These are phyloP conservation scores for Chamaea fasciata DNA, from an alignment of 2,113 vertebrate species.

Conservation along the genomic window DNA sequence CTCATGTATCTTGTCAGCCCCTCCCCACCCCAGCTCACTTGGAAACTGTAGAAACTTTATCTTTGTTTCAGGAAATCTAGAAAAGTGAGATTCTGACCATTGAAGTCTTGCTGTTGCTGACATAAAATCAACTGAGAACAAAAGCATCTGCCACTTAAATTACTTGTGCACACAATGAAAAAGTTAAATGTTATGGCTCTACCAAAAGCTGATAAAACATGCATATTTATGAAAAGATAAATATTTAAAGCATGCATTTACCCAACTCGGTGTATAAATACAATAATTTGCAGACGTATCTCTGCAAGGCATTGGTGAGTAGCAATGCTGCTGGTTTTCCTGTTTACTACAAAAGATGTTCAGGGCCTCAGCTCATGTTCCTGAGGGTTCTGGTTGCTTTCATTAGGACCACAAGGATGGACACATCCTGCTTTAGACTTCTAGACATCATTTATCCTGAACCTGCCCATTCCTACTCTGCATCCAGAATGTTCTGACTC, in stretches of 20 bases:
- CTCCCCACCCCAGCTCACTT: background rate
- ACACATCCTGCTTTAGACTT: background rate
- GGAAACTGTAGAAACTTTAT: background rate
- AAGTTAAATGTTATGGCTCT: background rate
- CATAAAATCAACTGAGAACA: background rate
- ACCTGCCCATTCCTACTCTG: background rate
- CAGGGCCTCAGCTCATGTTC: background rate
- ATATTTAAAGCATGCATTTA: constrained; percentile 32
- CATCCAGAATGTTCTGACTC: background rate
- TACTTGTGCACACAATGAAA: background rate
- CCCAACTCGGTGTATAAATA: background rate
- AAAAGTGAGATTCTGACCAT: background rate
- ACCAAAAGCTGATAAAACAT: background rate
- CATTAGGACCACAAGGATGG: background rate
- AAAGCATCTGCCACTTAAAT: background rate
- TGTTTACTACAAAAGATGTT: background rate
- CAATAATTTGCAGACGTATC: background rate
- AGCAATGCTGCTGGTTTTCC: background rate
- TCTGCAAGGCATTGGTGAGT: background rate
- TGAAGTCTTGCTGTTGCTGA: background rate
- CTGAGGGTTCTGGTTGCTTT: background rate
- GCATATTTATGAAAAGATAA: constrained; percentile 1
- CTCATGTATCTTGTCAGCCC: background rate
- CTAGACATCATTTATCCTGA: background rate
- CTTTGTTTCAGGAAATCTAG: background rate